phyloP scores from a whole-genome alignment of 2,888 invertebrate species.

The Napeogenes inachia region DNA sequence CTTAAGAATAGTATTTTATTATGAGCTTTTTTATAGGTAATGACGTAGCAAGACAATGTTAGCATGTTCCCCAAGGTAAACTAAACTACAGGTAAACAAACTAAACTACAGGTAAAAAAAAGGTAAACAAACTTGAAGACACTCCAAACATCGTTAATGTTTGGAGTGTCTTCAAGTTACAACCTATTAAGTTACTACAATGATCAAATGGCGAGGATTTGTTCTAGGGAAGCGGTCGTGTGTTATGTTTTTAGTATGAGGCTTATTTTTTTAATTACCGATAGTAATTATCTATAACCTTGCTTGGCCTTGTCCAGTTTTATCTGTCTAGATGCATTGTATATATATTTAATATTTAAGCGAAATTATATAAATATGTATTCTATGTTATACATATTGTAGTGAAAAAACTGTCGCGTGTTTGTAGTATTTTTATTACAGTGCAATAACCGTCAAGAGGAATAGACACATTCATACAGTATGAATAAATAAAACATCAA shows the following conservation, averaged over 20 bases:
- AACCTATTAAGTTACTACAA: neutral
- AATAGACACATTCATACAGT: slow-evolving; percentile 28
- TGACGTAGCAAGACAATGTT: neutral
- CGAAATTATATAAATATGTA: too few species aligned
- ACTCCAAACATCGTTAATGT: too few species aligned
- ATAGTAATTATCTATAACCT: too few species aligned
- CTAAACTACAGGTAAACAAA: neutral
- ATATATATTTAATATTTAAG: too few species aligned
- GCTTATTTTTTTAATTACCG: too few species aligned
- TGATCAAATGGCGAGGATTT: neutral
- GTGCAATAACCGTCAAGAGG: slow-evolving; percentile 22
- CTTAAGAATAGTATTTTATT: too few species aligned
- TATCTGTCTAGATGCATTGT: too few species aligned
- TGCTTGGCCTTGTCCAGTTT: too few species aligned
- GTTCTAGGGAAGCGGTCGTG: neutral
- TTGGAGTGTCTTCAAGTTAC: neutral
- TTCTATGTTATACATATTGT: neutral
- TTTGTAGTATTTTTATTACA: neutral
- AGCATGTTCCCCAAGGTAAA: neutral
- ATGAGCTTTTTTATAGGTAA: too few species aligned
- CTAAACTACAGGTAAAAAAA: too few species aligned
- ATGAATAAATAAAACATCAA: slow-evolving; percentile 42
- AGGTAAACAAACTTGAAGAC: too few species aligned
- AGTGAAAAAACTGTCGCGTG: neutral
- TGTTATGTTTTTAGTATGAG: too few species aligned